Percentiles rank a stretch among this genome's conserved stretches.
Evolutionary conservation across 2,888 invertebrate species (phyloP).

Genomic region (Tillus elongatus): DNA sequence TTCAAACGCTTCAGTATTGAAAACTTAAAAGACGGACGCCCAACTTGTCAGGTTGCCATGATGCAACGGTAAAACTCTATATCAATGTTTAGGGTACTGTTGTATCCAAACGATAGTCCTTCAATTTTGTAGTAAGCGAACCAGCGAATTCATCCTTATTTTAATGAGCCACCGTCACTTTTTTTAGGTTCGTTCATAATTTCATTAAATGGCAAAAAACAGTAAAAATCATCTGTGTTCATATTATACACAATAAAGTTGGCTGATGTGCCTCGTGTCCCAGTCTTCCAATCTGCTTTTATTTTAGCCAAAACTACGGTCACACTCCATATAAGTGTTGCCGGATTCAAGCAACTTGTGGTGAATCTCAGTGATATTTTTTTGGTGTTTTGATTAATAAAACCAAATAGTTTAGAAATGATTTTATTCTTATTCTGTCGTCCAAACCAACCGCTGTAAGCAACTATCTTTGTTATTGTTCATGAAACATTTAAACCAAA

Average conservation of each 20-base stretch:
- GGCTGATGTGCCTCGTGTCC: conserved; percentile 5
- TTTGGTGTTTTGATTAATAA: conserved; percentile 17
- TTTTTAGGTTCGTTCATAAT: conserved; percentile 10
- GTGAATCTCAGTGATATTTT: conserved; percentile 15
- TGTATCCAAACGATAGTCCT: conserved; percentile 1
- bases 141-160: conserved; percentile 5
- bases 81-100: conserved; percentile 6
- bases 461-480: conserved; percentile 18
- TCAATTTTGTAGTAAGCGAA: conserved; percentile 8
- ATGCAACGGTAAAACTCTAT: neutral
- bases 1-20: conserved; percentile 5
- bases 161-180: conserved; percentile 4
- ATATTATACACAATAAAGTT: conserved; percentile 8
- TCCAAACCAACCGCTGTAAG: conserved; percentile 19
- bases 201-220: conserved; percentile 3
- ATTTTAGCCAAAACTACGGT: conserved; percentile 12
- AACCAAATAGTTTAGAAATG: conserved; percentile 21
- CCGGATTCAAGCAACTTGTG: conserved; percentile 20
- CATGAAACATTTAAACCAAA: conserved; percentile 13
- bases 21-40: neutral
- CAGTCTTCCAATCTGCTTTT: conserved; percentile 12
- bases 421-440: conserved; percentile 23
- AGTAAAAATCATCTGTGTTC: conserved; percentile 9
- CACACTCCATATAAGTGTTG: conserved; percentile 21
- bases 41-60: neutral